phyloP scores from a whole-genome alignment of 2,888 invertebrate genomes.

The Andrena chrysosceles region DNA sequence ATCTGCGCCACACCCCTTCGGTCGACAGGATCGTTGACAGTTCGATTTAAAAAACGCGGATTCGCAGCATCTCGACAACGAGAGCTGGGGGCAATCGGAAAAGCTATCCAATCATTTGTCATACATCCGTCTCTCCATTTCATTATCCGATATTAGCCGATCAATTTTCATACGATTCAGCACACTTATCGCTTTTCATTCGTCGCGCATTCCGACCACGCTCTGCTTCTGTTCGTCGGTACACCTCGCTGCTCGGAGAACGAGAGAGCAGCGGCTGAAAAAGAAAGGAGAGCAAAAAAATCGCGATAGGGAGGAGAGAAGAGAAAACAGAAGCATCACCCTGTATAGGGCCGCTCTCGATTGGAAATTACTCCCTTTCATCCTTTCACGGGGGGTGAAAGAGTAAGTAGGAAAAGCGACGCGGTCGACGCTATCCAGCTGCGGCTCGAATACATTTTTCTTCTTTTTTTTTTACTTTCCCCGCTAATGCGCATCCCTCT shows the following conservation, averaged over 20 bases:
- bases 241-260: constrained; percentile 21
- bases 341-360: constrained; percentile 63
- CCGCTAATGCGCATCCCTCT: constrained; percentile 37
- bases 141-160: constrained; percentile 63
- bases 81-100: constrained; percentile 16
- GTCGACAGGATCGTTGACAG: too few species aligned
- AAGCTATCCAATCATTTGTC: constrained; percentile 14
- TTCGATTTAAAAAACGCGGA: background rate
- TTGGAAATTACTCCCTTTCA: constrained; percentile 77
- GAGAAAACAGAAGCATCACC: constrained; percentile 49
- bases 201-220: constrained; percentile 42
- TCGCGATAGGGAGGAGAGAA: constrained; percentile 12
- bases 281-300: constrained; percentile 1
- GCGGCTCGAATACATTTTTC: constrained; percentile 49
- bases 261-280: constrained; percentile 1
- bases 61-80: background rate
- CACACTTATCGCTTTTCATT: constrained; percentile 57
- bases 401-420: constrained; percentile 70
- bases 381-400: constrained; percentile 69
- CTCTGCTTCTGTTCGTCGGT: constrained; percentile 4
- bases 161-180: constrained; percentile 63
- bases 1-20: background rate
- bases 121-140: constrained; percentile 5
- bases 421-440: constrained; percentile 51
- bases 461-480: constrained; percentile 18